phyloP scores from a whole-genome alignment of 2,797 vertebrate genomes.

The Melanotaenia parkinsoni region DNA sequence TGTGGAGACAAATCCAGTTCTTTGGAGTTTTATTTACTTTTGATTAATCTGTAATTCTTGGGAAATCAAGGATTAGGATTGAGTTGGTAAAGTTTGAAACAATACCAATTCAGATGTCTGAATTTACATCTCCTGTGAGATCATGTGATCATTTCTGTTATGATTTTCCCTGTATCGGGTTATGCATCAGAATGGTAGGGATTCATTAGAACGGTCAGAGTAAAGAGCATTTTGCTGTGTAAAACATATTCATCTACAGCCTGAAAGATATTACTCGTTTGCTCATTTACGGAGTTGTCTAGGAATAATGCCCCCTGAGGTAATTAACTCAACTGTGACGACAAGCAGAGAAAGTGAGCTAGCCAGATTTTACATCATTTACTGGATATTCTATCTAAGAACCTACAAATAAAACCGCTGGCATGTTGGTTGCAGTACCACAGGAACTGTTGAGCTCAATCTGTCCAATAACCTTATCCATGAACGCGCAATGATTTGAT shows the following conservation, averaged over 20 bases:
- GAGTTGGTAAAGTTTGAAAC: too few relatives aligned
- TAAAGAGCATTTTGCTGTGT: neutral
- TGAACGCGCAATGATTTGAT: conserved; percentile 9
- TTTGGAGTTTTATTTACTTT: too few relatives aligned
- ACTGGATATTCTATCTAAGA: neutral
- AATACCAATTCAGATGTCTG: too few relatives aligned
- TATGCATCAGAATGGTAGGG: too few relatives aligned
- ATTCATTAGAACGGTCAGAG: neutral
- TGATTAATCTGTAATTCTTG: too few relatives aligned
- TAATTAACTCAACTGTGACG: neutral
- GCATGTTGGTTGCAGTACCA: neutral
- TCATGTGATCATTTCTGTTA: too few relatives aligned
- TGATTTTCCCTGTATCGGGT: too few relatives aligned
- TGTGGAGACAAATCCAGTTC: too few relatives aligned
- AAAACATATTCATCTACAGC: neutral
- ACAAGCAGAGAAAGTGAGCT: neutral
- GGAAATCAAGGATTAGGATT: too few relatives aligned
- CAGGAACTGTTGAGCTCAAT: neutral
- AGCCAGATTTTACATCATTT: neutral
- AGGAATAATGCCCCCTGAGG: conserved; percentile 6
- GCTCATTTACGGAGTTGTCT: conserved; percentile 6
- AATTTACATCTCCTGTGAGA: too few relatives aligned
- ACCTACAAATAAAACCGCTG: neutral
- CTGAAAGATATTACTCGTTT: neutral
- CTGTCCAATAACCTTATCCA: conserved; percentile 8